These are phyloP conservation scores for Paedocypris sp. DNA, from an alignment of 2,113 vertebrate species.

Conservation along the genomic window DNA sequence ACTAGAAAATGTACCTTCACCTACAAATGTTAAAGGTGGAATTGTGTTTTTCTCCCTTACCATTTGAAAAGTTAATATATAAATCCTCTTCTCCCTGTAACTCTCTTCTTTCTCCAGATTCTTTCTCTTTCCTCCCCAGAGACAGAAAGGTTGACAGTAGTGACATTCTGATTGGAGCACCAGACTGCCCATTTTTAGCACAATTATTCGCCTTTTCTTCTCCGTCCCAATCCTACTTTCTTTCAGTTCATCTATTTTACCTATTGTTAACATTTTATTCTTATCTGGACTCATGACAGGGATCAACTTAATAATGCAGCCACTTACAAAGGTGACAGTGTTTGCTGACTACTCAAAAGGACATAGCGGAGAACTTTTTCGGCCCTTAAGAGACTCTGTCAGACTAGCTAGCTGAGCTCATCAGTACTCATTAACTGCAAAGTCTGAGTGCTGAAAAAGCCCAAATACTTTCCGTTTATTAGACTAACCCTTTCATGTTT, in stretches of 20 bases:
- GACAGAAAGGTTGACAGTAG: constrained; percentile 20
- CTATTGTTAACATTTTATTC: constrained; percentile 41
- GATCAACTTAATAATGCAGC: constrained; percentile 48
- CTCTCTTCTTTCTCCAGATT: neutral
- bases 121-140: constrained; percentile 4
- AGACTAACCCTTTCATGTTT: constrained; percentile 13
- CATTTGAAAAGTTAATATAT: too few species aligned
- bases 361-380: constrained; percentile 22
- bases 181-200: constrained; percentile 42
- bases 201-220: constrained; percentile 41
- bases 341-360: constrained; percentile 38
- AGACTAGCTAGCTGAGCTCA: constrained; percentile 11
- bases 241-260: constrained; percentile 36
- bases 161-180: constrained; percentile 38
- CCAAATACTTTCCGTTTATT: neutral
- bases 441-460: neutral
- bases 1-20: too few species aligned
- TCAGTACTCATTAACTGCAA: constrained; percentile 25
- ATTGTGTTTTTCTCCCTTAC: neutral
- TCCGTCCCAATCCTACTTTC: constrained; percentile 20
- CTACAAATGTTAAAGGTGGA: neutral
- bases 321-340: constrained; percentile 40
- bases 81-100: neutral
- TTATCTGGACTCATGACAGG: constrained; percentile 40
- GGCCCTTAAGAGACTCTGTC: constrained; percentile 27